A percentile compares a stretch with the other conserved stretches of the same genome.
These are phyloP conservation scores for Ceratotherium simum DNA, from an alignment of 2,113 vertebrate species.

Conservation along the genomic window DNA sequence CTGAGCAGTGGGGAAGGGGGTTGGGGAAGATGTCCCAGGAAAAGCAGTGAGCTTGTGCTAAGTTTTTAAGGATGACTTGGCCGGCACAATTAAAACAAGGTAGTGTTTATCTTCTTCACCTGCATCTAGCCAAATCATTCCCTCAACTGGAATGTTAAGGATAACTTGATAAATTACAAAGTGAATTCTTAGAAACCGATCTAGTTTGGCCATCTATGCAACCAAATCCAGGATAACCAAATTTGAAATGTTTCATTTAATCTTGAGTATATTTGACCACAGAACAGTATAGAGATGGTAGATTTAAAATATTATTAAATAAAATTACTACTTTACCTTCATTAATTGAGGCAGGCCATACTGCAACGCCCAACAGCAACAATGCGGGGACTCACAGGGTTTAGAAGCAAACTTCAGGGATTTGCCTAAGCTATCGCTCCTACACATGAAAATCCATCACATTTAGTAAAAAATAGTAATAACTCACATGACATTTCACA, in stretches of 20 bases:
- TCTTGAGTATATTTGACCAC: neutral
- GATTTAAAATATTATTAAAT: neutral
- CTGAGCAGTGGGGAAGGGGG: neutral
- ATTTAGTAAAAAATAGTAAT: neutral
- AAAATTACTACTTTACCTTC: neutral
- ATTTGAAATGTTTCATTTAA: neutral
- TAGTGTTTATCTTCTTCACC: neutral
- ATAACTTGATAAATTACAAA: neutral
- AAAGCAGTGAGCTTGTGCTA: neutral
- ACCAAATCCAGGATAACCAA: neutral
- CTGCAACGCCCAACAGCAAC: neutral
- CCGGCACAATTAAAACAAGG: neutral
- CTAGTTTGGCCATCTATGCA: neutral
- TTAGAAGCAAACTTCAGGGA: neutral
- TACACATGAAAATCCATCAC: neutral
- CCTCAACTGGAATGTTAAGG: neutral
- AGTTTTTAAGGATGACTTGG: neutral
- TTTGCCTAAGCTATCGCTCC: neutral
- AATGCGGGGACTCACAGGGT: neutral
- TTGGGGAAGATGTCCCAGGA: neutral
- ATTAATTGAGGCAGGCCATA: neutral
- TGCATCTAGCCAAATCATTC: neutral
- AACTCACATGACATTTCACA: neutral
- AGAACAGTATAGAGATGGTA: neutral
- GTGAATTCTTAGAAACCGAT: neutral